Percentiles rank a stretch among this genome's conserved stretches.
These are phyloP conservation scores for Portunus trituberculatus DNA, from an alignment of 1,140 invertebrate species.

Conservation along the genomic window DNA sequence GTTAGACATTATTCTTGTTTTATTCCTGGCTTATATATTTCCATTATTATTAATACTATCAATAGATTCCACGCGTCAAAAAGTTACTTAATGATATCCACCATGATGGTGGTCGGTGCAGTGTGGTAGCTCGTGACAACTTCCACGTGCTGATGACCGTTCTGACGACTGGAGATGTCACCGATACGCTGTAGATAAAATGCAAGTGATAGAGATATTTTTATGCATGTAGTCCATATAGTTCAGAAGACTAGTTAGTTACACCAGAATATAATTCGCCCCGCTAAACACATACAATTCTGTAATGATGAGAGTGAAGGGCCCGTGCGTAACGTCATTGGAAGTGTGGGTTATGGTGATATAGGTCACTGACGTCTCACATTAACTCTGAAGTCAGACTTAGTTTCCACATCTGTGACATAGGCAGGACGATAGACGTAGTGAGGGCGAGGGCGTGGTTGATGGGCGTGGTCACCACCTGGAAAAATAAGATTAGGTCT, in stretches of 20 bases:
- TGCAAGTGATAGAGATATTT: too few relatives aligned
- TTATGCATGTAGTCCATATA: too few relatives aligned
- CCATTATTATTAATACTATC: too few relatives aligned
- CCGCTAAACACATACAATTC: slow-evolving; percentile 27
- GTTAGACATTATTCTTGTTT: too few relatives aligned
- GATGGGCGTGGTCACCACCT: slow-evolving; percentile 44
- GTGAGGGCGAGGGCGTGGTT: slow-evolving; percentile 34
- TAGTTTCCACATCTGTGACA: not conserved
- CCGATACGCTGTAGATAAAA: not conserved
- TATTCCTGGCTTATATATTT: too few relatives aligned
- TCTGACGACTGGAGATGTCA: not conserved
- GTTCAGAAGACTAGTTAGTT: too few relatives aligned
- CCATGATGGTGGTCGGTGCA: not conserved
- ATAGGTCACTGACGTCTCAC: not conserved
- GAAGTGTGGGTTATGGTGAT: slow-evolving; percentile 48
- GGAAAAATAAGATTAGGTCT: not conserved
- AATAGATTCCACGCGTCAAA: too few relatives aligned
- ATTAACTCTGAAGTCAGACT: slow-evolving; percentile 45
- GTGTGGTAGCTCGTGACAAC: not conserved
- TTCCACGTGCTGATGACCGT: not conserved
- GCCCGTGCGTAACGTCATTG: slow-evolving; percentile 36
- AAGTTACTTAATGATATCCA: not conserved
- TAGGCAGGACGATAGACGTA: not conserved
- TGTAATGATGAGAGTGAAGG: slow-evolving; percentile 32
- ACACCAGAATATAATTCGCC: too few relatives aligned